Evolutionary conservation across 2,113 vertebrate species (phyloP).

Genomic region (Blennius ocellaris): DNA sequence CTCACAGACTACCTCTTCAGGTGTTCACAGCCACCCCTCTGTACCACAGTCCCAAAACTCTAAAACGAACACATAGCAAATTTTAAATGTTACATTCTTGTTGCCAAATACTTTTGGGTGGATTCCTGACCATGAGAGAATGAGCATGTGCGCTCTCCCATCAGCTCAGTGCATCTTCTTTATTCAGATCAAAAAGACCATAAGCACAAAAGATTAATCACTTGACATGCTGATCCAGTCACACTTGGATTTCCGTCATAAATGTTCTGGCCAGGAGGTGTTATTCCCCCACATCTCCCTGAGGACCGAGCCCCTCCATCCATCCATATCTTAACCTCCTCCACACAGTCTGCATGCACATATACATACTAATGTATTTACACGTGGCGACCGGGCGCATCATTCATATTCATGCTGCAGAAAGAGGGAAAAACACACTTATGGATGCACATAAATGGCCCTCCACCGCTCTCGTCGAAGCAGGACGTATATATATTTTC

Average conservation of each 20-base stretch:
- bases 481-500: conserved; percentile 10
- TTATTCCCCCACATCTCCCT: not conserved
- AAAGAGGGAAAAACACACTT: not conserved
- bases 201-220: conserved; percentile 16
- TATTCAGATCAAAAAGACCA: conserved; percentile 15
- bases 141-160: conserved; percentile 8
- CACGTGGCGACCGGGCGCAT: not conserved
- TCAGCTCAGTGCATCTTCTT: conserved; percentile 1
- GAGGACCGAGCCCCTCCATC: not conserved
- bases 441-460: not conserved
- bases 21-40: too few relatives aligned
- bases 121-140: conserved; percentile 7
- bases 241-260: not conserved
- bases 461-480: not conserved
- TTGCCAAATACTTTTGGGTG: conserved; percentile 22
- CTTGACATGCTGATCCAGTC: conserved; percentile 4
- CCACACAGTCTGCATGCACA: not conserved
- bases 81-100: conserved; percentile 19
- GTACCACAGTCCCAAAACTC: too few relatives aligned
- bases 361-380: not conserved
- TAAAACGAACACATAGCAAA: too few relatives aligned
- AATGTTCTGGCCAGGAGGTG: not conserved
- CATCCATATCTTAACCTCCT: not conserved
- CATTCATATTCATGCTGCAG: conserved; percentile 8
- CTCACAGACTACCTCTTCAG: too few relatives aligned